Percentiles rank a stretch among this genome's conserved stretches.
These are phyloP conservation scores for Epinotia demarniana DNA, from an alignment of 2,888 invertebrate species.

Conservation along the genomic window DNA sequence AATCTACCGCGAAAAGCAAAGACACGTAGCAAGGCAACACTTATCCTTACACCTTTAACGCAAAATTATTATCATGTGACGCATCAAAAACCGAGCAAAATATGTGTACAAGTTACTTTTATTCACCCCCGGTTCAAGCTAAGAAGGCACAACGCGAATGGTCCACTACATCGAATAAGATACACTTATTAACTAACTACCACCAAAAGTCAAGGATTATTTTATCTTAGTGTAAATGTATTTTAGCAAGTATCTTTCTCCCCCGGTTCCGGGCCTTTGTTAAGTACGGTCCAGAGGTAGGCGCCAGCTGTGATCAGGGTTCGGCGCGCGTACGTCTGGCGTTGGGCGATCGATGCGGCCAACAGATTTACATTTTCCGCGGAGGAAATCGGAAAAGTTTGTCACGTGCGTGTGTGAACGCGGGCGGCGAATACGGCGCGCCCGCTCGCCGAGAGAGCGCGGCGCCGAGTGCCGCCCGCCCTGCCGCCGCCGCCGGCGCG, in stretches of 20 bases:
- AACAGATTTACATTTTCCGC: constrained; percentile 83
- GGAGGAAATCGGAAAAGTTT: constrained; percentile 83
- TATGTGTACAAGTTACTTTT: constrained; percentile 53
- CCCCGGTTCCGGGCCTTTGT: constrained; percentile 69
- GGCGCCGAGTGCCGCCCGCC: constrained; percentile 82
- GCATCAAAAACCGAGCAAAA: constrained; percentile 61
- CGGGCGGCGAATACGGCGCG: constrained; percentile 78
- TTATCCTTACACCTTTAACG: constrained; percentile 71
- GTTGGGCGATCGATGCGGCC: constrained; percentile 80
- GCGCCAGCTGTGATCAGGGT: constrained; percentile 80
- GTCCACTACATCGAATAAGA: constrained; percentile 74
- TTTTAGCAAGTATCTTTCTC: constrained; percentile 61
- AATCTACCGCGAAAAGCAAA: constrained; percentile 80
- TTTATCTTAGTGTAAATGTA: constrained; percentile 60
- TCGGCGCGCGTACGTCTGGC: constrained; percentile 73
- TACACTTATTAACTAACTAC: constrained; percentile 73
- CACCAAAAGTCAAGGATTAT: constrained; percentile 58
- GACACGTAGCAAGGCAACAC: constrained; percentile 85
- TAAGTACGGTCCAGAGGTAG: constrained; percentile 73
- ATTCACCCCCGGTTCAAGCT: constrained; percentile 64
- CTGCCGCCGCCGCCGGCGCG: constrained; percentile 61
- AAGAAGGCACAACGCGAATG: constrained; percentile 81
- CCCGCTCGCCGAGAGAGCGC: constrained; percentile 82
- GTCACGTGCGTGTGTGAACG: constrained; percentile 72
- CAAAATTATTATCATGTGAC: constrained; percentile 68